phyloP scores from a whole-genome alignment of 2,113 vertebrate species.

The Pheucticus melanocephalus region DNA sequence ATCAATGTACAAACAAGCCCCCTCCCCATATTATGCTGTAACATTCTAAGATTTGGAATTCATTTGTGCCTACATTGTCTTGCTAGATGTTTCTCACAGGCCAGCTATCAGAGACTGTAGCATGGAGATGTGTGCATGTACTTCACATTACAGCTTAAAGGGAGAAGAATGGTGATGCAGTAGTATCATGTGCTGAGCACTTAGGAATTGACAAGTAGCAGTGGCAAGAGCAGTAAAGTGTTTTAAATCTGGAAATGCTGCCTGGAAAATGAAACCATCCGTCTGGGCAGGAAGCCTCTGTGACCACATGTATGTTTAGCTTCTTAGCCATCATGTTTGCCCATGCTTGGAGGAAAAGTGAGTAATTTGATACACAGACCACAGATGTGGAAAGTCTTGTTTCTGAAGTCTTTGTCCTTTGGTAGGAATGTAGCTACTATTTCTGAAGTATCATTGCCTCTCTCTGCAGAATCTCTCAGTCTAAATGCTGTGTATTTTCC shows the following conservation, averaged over 20 bases:
- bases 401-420: neutral
- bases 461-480: constrained; percentile 65
- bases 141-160: neutral
- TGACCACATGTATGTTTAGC: neutral
- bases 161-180: neutral
- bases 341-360: neutral
- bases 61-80: neutral
- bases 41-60: neutral
- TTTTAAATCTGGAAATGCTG: neutral
- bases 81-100: neutral
- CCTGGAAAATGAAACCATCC: neutral
- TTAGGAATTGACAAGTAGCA: neutral
- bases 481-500: constrained; percentile 23
- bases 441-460: constrained; percentile 61
- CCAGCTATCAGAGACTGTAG: neutral
- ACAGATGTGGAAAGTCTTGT: neutral
- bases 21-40: neutral
- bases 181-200: neutral
- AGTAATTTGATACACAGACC: neutral
- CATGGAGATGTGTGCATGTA: neutral
- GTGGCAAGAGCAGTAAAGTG: neutral
- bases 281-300: neutral
- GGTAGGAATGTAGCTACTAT: neutral
- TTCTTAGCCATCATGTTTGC: neutral
- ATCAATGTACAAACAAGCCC: neutral